Evolutionary conservation across 2,888 invertebrate species (phyloP).

Genomic region (Pyralis farinalis): DNA sequence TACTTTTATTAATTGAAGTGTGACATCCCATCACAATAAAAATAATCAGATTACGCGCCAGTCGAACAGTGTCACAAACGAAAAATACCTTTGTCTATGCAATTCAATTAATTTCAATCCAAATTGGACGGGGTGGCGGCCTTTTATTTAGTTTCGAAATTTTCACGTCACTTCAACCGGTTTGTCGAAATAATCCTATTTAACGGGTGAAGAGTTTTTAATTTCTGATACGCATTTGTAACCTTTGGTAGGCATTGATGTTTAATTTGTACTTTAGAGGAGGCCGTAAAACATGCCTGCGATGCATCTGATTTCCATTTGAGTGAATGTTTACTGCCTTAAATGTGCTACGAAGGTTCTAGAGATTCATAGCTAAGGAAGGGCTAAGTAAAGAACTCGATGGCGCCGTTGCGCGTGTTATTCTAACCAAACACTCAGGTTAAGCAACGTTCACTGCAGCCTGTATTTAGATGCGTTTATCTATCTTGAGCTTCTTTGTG

Average conservation of each 20-base stretch:
- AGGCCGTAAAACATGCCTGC: too few species aligned
- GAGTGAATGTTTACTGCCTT: too few species aligned
- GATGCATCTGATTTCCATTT: too few species aligned
- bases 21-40: constrained; percentile 35
- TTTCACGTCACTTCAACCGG: constrained; percentile 19
- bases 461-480: too few species aligned
- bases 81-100: constrained; percentile 57
- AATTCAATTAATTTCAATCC: constrained; percentile 61
- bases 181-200: constrained; percentile 30
- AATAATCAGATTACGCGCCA: constrained; percentile 55
- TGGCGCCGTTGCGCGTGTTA: too few species aligned
- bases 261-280: too few species aligned
- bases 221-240: neutral
- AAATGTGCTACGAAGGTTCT: too few species aligned
- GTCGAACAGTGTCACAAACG: constrained; percentile 40
- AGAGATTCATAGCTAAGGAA: too few species aligned
- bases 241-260: neutral
- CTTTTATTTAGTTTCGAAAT: constrained; percentile 37
- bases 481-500: too few species aligned
- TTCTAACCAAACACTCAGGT: too few species aligned
- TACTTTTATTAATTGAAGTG: constrained; percentile 24
- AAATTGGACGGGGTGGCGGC: constrained; percentile 41
- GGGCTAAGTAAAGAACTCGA: too few species aligned
- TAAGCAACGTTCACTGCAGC: too few species aligned
- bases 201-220: constrained; percentile 27